Base-by-base conservation (phyloP, 2,888 invertebrate species). In the Asteroscopus sphinx region DNA sequence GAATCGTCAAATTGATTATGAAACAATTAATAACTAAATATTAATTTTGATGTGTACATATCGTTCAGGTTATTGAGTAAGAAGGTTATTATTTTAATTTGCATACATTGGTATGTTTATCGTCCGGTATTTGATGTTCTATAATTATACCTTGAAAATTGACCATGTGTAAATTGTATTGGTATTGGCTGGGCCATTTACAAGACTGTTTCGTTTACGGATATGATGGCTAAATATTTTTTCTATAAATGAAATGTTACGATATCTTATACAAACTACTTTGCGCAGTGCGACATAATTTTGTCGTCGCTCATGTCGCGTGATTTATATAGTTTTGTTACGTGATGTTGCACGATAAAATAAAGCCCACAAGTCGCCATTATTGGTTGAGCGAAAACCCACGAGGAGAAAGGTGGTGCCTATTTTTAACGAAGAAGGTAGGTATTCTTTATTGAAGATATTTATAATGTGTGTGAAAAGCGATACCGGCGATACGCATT, bases 1-100 rank as follows among this genome's bases (percentile, higher is more conserved):
- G n/a, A n/a, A n/a, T 57, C 57, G 63, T 74, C 59, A 72, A 71
- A 68, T 74, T 70, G 68, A 79, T 80, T 81, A 79, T 70, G 70
- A 80, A 79, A 80, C 53, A 70, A 32, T 77, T 77, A 73, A 65
- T 71, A 64, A 64, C 60, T 56, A 55, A 45, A 58, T 44, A 71
- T 56, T 21, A 45, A 16, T 49, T 61, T 62, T 49, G 40, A 62
- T 51, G 44, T 59, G 56, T 46, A 56, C 66, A 45, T 51, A 52
- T 30, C 57, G 33, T 47, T 44, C 36, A 35, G 40, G 25, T 51
- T 45, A 53, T 64, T 68, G 39, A 28, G 65, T 46, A 77, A 75
- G 59, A 12, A 28, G 17, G 55, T 65, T 56, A 76, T 66, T 76
- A 71, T 64, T 66, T 73, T 68, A 73, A 70, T 64, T 73, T 70